Evolutionary conservation across 2,888 invertebrate genomes (phyloP).

Genomic region (Altica lythri): DNA sequence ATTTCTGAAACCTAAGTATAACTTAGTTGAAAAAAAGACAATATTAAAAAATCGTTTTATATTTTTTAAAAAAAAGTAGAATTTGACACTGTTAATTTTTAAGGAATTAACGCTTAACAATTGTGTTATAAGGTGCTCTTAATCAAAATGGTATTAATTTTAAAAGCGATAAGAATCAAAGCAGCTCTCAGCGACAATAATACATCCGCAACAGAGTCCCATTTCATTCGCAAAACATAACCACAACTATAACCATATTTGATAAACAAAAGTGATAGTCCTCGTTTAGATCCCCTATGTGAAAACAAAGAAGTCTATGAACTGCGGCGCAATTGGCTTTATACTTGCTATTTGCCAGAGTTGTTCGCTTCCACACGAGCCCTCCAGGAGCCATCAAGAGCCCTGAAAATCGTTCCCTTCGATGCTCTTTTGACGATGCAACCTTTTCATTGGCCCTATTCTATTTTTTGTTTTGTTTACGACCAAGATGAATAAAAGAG

Average conservation of each 20-base stretch:
- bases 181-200: not conserved
- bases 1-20: too few relatives aligned
- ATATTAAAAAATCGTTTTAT: too few relatives aligned
- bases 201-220: conserved; percentile 1
- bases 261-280: conserved; percentile 29
- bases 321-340: conserved; percentile 47
- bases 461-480: conserved; percentile 44
- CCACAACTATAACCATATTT: conserved; percentile 26
- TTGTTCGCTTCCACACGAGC: conserved; percentile 43
- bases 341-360: conserved; percentile 35
- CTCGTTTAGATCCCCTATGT: conserved; percentile 13
- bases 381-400: conserved; percentile 51
- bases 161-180: too few relatives aligned
- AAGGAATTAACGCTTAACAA: too few relatives aligned
- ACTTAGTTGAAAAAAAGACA: too few relatives aligned
- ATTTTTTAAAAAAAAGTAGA: too few relatives aligned
- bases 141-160: too few relatives aligned
- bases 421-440: conserved; percentile 37
- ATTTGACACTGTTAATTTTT: too few relatives aligned
- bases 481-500: too few relatives aligned
- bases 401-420: conserved; percentile 42
- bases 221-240: conserved; percentile 14
- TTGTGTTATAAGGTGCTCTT: too few relatives aligned
- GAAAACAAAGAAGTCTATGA: conserved; percentile 37
- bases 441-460: conserved; percentile 45